Conservation (phyloP, 2,113 vertebrate genomes). For the Syrmaticus mikado region DNA sequence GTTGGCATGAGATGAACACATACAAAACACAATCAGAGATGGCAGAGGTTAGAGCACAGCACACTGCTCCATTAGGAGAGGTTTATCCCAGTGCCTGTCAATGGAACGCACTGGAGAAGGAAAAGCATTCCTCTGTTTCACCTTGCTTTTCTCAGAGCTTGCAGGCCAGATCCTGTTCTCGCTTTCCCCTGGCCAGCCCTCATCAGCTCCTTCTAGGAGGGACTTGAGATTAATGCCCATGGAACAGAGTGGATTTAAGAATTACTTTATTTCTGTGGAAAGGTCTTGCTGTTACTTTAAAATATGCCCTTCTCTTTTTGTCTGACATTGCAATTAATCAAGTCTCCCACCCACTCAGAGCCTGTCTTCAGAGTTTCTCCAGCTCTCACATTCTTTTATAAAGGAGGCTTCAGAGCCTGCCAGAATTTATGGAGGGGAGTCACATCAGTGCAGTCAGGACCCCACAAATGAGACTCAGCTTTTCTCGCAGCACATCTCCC, state of each 20-base stretch:
- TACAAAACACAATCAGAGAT: not conserved
- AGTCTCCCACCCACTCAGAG: slow-evolving; percentile 54
- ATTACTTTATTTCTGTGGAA: slow-evolving; percentile 67
- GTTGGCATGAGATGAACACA: rapidly evolving
- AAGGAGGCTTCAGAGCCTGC: slow-evolving; percentile 39
- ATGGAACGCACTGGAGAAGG: not conserved
- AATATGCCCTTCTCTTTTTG: slow-evolving; percentile 67
- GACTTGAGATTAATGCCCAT: slow-evolving; percentile 32
- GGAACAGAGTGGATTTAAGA: slow-evolving; percentile 57
- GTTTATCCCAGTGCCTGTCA: not conserved
- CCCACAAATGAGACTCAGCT: slow-evolving; percentile 15
- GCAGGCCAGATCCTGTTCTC: slow-evolving; percentile 13
- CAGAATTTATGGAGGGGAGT: slow-evolving; percentile 51
- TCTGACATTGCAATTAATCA: slow-evolving; percentile 64
- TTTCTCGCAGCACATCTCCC: not conserved
- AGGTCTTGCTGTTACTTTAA: slow-evolving; percentile 65
- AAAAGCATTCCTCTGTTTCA: not conserved
- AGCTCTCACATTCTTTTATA: slow-evolving; percentile 41
- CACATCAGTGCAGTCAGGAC: slow-evolving; percentile 23
- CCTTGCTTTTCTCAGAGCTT: slow-evolving; percentile 7
- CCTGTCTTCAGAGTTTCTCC: slow-evolving; percentile 49
- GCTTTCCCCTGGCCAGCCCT: not conserved
- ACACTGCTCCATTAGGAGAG: not conserved
- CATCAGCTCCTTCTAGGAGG: slow-evolving; percentile 59
- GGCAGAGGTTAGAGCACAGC: not conserved